Evolutionary conservation across 2,113 vertebrate species (phyloP), one percentile per base, ranked within the genome.

Genomic region (Bubo blakistoni): DNA sequence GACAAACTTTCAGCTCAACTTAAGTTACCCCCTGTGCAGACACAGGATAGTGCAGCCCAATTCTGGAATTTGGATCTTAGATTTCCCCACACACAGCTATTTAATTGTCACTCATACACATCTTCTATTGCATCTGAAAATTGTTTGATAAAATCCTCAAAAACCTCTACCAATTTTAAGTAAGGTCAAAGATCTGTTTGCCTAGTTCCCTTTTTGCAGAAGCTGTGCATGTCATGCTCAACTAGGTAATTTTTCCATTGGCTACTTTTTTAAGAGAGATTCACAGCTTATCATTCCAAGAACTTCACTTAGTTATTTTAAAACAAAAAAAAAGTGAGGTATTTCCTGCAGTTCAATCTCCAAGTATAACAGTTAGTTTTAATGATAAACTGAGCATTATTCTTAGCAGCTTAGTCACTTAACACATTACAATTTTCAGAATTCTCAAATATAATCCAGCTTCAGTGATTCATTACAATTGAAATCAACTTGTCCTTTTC

Each of bases 341-440:
- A 79, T 79, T 91, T 94, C 42, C 89, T 77, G 38, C 73, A 59
- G 21, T 72, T 79, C n/a, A 69, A 55, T 69, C 30, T 77, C 78
- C 85, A 93, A 93, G 46, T 54, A 3, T 49, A 88, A 83, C 42
- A 76, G 71, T 42, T 55, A 65, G 19, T 66, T 86, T 86, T 77
- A 69, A 66, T 11, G 27, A 96, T 65, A 85, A 88, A 69, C 44
- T 57, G 15, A 52, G 40, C 32, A 65, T 69, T 82, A 62, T 32
- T 91, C 57, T 91, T 77, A 93, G 74, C 81, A 80, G 54, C 30
- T 94, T 81, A 69, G 83, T 85, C 70, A 90, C 66, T 81, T 94
- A 63, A 82, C 96, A 95, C 49, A 5, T 61, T 79, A 91, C 79
- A 63, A 38, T 54, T 83, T 62, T 82, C 74, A 86, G 42, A 88